Conservation (phyloP, 37 sponge, comb jelly and placozoan genomes). For the Hormiphora californensis region DNA sequence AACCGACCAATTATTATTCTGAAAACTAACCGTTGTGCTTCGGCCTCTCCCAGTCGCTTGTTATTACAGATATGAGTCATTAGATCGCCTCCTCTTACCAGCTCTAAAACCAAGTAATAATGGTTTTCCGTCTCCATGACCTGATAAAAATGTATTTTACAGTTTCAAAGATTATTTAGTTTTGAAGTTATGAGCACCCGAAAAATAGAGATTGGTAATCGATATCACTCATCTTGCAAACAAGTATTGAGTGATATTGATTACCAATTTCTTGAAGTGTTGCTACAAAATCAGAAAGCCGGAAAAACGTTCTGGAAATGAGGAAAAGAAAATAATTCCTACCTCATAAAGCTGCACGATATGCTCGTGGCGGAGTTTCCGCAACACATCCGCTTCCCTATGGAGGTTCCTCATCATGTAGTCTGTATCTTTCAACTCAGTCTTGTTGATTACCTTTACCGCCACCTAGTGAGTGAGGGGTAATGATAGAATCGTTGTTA, state of each 20-base stretch:
- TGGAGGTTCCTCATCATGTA: slow-evolving; percentile 82
- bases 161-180: too few relatives aligned
- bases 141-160: background rate
- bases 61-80: slow-evolving; percentile 86
- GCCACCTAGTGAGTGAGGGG: too few relatives aligned
- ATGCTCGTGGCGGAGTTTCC: slow-evolving; percentile 76
- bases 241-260: too few relatives aligned
- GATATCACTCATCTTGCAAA: too few relatives aligned
- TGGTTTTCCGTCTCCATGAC: slow-evolving; percentile 94
- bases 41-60: slow-evolving; percentile 64
- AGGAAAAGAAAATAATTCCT: background rate
- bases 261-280: too few relatives aligned
- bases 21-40: too few relatives aligned
- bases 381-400: slow-evolving; percentile 84
- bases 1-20: too few relatives aligned
- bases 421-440: slow-evolving; percentile 67
- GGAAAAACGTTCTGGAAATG: too few relatives aligned
- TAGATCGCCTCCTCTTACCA: slow-evolving; percentile 79
- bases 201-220: too few relatives aligned
- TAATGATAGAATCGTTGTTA: too few relatives aligned
- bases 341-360: slow-evolving; percentile 81
- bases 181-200: too few relatives aligned
- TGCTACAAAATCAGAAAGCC: too few relatives aligned
- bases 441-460: slow-evolving; percentile 91
- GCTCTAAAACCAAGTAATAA: slow-evolving; percentile 88